Conservation (phyloP, 2,888 invertebrate genomes). For the Tetranychus truncatus region DNA sequence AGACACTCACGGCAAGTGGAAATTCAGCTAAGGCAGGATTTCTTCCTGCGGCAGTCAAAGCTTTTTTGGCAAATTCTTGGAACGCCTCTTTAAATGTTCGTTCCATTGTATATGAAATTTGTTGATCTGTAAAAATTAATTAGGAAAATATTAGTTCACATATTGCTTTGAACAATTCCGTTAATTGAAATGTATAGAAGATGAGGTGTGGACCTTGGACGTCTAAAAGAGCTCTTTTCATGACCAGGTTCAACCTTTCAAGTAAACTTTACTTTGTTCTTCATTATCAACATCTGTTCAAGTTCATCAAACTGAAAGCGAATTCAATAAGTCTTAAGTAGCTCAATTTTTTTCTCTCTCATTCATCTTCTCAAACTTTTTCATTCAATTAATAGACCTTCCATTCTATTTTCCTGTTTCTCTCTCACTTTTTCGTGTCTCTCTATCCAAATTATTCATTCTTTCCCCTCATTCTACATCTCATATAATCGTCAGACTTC, state of each 20-base stretch:
- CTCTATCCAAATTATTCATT: not conserved
- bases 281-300: not conserved
- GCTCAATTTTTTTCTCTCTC: not conserved
- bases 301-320: not conserved
- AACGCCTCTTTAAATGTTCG: slow-evolving; percentile 67
- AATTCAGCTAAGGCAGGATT: slow-evolving; percentile 56
- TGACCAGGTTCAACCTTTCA: not conserved
- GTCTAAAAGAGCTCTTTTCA: not conserved
- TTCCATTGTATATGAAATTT: slow-evolving; percentile 73
- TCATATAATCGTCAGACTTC: not conserved
- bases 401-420: not conserved
- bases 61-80: slow-evolving; percentile 56
- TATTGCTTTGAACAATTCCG: too few relatives aligned
- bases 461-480: not conserved
- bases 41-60: slow-evolving; percentile 53
- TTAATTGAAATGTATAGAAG: not conserved
- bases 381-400: not conserved
- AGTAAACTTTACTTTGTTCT: not conserved
- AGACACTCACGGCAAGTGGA: slow-evolving; percentile 32
- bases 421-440: not conserved
- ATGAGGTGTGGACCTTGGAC: not conserved
- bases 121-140: slow-evolving; percentile 50
- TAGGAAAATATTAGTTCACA: too few relatives aligned
- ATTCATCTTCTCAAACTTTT: not conserved
- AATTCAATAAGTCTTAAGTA: not conserved